Base-by-base conservation (phyloP, 2,888 invertebrate species). In the Scaptomyza parva region DNA sequence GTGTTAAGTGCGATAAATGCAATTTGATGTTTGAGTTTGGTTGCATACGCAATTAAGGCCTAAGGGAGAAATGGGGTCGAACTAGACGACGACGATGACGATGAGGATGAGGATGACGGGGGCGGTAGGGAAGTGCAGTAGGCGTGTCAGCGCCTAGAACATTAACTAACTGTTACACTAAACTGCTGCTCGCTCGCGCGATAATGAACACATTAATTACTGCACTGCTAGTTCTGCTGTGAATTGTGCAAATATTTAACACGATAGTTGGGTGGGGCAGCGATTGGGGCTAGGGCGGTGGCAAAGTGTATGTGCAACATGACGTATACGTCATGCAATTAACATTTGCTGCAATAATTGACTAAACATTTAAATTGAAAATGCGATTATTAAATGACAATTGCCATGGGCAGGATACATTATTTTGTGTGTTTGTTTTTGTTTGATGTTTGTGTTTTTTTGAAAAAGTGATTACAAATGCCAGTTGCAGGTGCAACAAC, bases 151-250 rank as follows among this genome's bases (percentile, higher is more conserved):
- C 41, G 61, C 40, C 43, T 57, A 40, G 45, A 52, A 70, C 59
- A 76, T 63, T 54, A 85, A 63, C 66, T 51, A 62, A 78, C 69
- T 71, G 64, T 55, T 66, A 68, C 68, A 78, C 71, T 71, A 69
- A 85, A 80, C 8, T 37, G 37, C 9, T n/a, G 64, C 66, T 41
- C 58, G 8, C 44, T 17, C 39, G 12, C 24, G 1, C 60, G 77
- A 84, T 86, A 81, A 81, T 86, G 72, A 86, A 80, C 75, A 86
- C 78, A 86, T 84, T 75, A 82, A 86, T 82, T 75, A 77, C 37
- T 37, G 9, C 61, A 40, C 47, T 30, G 62, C 22, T 52, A 63
- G 57, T 72, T 51, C 59, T 62, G 59, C 59, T 62, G 59, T 64
- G 79, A 70, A 59, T 65, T 76, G 61, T 59, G 58, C 50, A 72